phyloP scores from a whole-genome alignment of 2,113 vertebrate species.

The Scophthalmus maximus region DNA sequence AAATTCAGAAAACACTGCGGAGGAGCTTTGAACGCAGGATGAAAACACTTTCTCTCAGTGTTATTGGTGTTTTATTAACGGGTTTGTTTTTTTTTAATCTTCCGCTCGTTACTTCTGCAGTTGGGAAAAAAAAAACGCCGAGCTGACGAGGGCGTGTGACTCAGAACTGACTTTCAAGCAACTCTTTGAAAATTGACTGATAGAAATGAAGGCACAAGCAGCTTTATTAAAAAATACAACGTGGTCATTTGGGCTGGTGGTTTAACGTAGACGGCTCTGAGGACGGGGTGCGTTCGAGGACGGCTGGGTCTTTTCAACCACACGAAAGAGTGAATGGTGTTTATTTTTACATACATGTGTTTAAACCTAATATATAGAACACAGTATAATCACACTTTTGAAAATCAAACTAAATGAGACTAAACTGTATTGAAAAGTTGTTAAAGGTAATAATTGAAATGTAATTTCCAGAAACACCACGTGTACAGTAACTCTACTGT shows the following conservation, averaged over 20 bases:
- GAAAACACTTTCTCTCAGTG: background rate
- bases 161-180: background rate
- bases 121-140: no score
- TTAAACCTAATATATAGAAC: no score
- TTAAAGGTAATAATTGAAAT: no score
- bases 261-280: background rate
- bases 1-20: slow-evolving; percentile 21
- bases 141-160: background rate
- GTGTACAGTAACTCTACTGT: no score
- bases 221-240: background rate
- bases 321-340: no score
- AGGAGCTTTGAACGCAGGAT: slow-evolving; percentile 17
- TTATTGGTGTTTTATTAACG: slow-evolving; percentile 46
- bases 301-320: no score
- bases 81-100: slow-evolving; percentile 4
- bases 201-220: background rate
- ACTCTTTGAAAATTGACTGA: background rate
- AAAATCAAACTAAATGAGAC: no score
- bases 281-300: no score
- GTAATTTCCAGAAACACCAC: no score
- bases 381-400: no score
- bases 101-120: slow-evolving; percentile 3
- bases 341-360: no score
- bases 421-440: no score
- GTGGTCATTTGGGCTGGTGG: background rate